phyloP scores from a whole-genome alignment of 2,113 vertebrate species.

The Lathamus discolor region DNA sequence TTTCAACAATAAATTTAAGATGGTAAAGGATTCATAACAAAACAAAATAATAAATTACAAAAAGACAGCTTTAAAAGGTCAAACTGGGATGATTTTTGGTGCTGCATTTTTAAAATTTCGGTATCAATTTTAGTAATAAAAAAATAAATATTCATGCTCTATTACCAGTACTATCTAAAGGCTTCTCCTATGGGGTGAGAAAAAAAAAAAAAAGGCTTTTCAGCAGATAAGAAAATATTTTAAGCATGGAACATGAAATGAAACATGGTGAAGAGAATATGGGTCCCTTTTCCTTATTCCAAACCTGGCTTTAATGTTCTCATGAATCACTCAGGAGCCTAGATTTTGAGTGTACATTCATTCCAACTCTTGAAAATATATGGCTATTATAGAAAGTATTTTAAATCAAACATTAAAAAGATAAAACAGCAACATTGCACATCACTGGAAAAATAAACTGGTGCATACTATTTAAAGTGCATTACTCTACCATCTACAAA shows the following conservation, averaged over 20 bases:
- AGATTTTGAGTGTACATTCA: constrained; percentile 53
- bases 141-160: constrained; percentile 52
- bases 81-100: constrained; percentile 25
- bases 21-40: background rate
- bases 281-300: background rate
- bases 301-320: constrained; percentile 29
- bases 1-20: background rate
- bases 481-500: constrained; percentile 4
- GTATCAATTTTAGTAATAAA: constrained; percentile 22
- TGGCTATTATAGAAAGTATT: constrained; percentile 51
- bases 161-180: constrained; percentile 11
- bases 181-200: background rate
- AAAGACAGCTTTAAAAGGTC: background rate
- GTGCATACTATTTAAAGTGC: constrained; percentile 57
- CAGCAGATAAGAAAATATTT: background rate
- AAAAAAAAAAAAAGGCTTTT: background rate
- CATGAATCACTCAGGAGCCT: constrained; percentile 18
- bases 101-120: constrained; percentile 22
- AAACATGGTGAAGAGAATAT: background rate
- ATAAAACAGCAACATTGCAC: constrained; percentile 43
- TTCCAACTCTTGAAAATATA: constrained; percentile 47
- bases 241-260: background rate
- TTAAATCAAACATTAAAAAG: constrained; percentile 7
- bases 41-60: background rate
- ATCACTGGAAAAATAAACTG: constrained; percentile 15